These are phyloP conservation scores for Sinotaia quadrata DNA, from an alignment of 2,888 invertebrate species.

Conservation along the genomic window DNA sequence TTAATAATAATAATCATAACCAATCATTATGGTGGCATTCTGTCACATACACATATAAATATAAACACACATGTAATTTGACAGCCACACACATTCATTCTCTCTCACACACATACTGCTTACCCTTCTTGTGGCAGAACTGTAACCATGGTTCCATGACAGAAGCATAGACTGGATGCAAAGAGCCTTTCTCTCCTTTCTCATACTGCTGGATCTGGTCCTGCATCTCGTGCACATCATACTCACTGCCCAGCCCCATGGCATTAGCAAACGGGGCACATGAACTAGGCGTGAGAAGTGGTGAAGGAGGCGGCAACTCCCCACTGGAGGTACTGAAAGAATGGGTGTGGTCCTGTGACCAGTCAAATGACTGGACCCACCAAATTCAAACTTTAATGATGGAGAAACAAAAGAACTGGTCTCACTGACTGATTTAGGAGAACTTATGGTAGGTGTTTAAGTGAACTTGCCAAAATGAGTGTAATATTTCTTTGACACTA, in stretches of 20 bases:
- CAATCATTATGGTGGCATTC: too few relatives aligned
- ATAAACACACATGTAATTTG: too few relatives aligned
- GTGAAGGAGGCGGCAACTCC: background rate
- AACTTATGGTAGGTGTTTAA: too few relatives aligned
- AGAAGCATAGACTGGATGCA: conserved; percentile 76
- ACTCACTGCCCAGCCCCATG: conserved; percentile 12
- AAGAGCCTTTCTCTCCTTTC: conserved; percentile 75
- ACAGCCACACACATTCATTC: too few relatives aligned
- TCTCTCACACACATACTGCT: too few relatives aligned
- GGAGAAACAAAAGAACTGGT: too few relatives aligned
- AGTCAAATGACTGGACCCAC: conserved; percentile 30
- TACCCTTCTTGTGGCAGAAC: conserved; percentile 74
- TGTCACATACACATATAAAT: too few relatives aligned
- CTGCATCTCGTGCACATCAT: conserved; percentile 17
- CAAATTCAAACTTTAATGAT: background rate
- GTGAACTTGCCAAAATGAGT: too few relatives aligned
- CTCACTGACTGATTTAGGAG: too few relatives aligned
- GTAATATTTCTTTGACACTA: too few relatives aligned
- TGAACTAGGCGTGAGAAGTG: background rate
- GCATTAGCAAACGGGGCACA: too few relatives aligned
- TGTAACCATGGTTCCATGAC: conserved; percentile 78
- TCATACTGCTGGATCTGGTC: conserved; percentile 68
- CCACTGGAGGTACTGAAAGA: background rate
- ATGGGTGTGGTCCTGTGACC: conserved; percentile 23
- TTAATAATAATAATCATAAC: too few relatives aligned